Percentiles rank a stretch among this genome's conserved stretches.
phyloP scores from a whole-genome alignment of 2,888 invertebrate genomes.

The Aporophyla nigra region DNA sequence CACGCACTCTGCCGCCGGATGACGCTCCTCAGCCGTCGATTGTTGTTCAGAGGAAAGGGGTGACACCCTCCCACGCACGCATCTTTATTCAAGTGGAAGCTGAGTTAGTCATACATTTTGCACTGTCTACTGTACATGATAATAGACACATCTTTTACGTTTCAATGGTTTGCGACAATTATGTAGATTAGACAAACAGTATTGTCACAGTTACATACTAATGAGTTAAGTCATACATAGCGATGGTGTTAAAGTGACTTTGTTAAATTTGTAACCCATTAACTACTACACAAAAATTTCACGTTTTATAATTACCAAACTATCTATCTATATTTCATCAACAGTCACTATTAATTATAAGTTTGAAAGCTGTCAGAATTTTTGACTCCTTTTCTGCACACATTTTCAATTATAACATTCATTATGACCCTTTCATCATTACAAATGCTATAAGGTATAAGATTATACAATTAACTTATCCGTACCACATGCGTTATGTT shows the following conservation, averaged over 20 bases:
- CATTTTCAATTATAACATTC: constrained; percentile 31
- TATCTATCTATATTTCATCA: background rate
- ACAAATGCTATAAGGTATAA: constrained; percentile 14
- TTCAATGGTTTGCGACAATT: constrained; percentile 56
- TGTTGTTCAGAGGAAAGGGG: constrained; percentile 85
- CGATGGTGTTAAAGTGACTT: constrained; percentile 28
- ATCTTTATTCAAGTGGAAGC: constrained; percentile 85
- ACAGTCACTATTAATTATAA: constrained; percentile 1
- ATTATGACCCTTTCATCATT: constrained; percentile 18
- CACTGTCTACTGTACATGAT: constrained; percentile 37
- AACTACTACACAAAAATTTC: background rate
- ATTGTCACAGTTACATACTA: constrained; percentile 47
- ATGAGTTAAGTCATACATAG: constrained; percentile 31
- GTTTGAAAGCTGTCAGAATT: background rate
- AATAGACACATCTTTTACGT: constrained; percentile 50
- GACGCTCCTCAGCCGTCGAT: constrained; percentile 80
- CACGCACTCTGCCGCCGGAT: constrained; percentile 79
- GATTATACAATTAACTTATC: constrained; percentile 50
- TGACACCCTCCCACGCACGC: constrained; percentile 87
- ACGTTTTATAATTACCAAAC: background rate
- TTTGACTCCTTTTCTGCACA: background rate
- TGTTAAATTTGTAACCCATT: background rate
- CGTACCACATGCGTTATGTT: constrained; percentile 46
- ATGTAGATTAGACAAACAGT: constrained; percentile 45
- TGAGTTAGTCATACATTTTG: constrained; percentile 72